Conservation (phyloP, 2,113 vertebrate species). For the Pachyramphus minor region DNA sequence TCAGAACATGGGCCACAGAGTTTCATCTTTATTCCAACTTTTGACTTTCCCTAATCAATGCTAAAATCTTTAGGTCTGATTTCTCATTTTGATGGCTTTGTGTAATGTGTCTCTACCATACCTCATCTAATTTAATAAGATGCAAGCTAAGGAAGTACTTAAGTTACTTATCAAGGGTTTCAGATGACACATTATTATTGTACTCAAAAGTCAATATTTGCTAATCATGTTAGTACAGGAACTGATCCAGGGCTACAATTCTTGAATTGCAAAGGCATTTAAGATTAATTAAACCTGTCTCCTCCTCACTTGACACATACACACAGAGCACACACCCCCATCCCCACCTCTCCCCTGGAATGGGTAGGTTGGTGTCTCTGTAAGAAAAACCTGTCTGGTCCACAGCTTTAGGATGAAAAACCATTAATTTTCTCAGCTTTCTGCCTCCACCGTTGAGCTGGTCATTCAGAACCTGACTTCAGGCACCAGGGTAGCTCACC, state of each 20-base stretch:
- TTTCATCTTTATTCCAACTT: conserved; percentile 61
- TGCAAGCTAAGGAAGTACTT: conserved; percentile 80
- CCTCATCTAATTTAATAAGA: conserved; percentile 79
- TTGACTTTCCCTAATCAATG: conserved; percentile 70
- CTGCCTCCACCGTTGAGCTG: not conserved
- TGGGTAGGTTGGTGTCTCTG: not conserved
- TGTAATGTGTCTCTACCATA: conserved; percentile 62
- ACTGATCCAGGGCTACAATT: conserved; percentile 74
- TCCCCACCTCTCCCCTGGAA: not conserved
- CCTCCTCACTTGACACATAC: conserved; percentile 12
- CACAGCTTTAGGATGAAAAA: not conserved
- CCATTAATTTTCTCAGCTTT: not conserved
- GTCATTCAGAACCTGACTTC: not conserved
- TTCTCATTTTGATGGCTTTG: conserved; percentile 72
- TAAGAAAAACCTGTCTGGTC: not conserved
- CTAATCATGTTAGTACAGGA: conserved; percentile 81
- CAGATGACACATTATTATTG: conserved; percentile 81
- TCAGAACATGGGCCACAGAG: not conserved
- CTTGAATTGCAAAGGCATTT: conserved; percentile 76
- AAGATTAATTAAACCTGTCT: conserved; percentile 77
- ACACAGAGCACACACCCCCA: not conserved
- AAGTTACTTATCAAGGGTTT: conserved; percentile 82
- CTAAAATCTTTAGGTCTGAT: conserved; percentile 75
- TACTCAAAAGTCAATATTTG: conserved; percentile 82
- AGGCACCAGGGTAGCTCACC: not conserved